Evolutionary conservation across 2,113 vertebrate genomes (phyloP).

Genomic region (Semnopithecus entellus): DNA sequence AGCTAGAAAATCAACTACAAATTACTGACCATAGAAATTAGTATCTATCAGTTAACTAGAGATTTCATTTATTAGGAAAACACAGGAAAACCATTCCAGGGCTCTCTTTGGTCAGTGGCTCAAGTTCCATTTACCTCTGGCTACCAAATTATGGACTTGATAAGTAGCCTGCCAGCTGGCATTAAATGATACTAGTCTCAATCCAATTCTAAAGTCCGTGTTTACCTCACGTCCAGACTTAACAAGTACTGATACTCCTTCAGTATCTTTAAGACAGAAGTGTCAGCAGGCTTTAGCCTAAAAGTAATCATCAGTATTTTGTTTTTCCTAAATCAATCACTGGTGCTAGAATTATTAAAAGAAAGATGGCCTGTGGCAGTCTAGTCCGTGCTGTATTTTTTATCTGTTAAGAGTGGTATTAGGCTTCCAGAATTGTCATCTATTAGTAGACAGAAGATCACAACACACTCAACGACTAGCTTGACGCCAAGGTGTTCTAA

Average conservation of each 20-base stretch:
- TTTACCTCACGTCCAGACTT: neutral
- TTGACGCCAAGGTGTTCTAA: neutral
- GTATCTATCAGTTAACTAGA: neutral
- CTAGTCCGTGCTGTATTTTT: neutral
- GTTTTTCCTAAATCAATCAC: neutral
- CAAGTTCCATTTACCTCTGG: neutral
- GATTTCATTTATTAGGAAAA: slow-evolving; percentile 19
- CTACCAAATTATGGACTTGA: neutral
- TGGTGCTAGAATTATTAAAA: neutral
- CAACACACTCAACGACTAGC: neutral
- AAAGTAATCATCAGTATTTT: neutral
- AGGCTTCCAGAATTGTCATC: neutral
- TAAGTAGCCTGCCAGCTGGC: neutral
- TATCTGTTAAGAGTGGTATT: neutral
- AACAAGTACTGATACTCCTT: neutral
- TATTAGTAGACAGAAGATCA: neutral
- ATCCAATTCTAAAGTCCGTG: neutral
- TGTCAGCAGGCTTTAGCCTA: slow-evolving; percentile 3
- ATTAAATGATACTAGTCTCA: neutral
- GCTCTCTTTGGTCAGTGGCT: neutral
- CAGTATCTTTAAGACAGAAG: neutral
- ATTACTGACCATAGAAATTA: neutral
- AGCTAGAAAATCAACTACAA: neutral
- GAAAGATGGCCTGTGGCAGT: neutral
- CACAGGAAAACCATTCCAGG: neutral